Evolutionary conservation across 2,797 vertebrate species (phyloP).

Genomic region (Betta splendens): DNA sequence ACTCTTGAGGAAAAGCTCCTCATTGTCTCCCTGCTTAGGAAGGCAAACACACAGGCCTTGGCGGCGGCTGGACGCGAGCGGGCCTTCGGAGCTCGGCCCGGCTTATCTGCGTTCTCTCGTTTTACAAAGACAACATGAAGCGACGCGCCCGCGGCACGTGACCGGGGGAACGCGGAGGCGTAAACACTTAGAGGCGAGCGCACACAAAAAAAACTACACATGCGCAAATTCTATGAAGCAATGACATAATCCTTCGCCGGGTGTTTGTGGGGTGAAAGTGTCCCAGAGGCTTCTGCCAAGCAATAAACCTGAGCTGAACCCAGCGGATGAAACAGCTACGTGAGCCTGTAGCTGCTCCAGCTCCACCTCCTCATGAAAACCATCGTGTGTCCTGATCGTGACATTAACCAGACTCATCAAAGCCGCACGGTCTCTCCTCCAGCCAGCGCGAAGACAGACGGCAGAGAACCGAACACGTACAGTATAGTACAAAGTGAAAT

Average conservation of each 20-base stretch:
- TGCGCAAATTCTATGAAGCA: conserved; percentile 29
- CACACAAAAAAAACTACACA: conserved; percentile 4
- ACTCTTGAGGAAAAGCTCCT: conserved; percentile 42
- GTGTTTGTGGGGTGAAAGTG: conserved; percentile 16
- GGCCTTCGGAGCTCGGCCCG: conserved; percentile 40
- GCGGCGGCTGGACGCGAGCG: no score
- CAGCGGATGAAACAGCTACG: conserved; percentile 31
- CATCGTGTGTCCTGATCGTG: conserved; percentile 20
- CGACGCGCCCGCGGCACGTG: conserved; percentile 38
- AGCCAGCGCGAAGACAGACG: conserved; percentile 6
- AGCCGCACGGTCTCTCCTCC: neutral
- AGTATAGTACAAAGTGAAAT: conserved; percentile 29
- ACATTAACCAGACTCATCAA: conserved; percentile 20
- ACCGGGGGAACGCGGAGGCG: conserved; percentile 11
- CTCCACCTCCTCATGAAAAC: conserved; percentile 13
- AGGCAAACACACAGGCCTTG: conserved; percentile 40
- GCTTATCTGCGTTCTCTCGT: conserved; percentile 49
- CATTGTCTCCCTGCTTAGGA: conserved; percentile 23
- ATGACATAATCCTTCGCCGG: conserved; percentile 42
- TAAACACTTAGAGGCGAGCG: conserved; percentile 32
- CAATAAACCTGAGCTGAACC: conserved; percentile 35
- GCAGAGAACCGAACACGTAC: neutral
- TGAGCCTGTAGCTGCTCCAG: conserved; percentile 3
- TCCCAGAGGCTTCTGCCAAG: conserved; percentile 40
- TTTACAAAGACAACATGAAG: conserved; percentile 66